phyloP scores from a whole-genome alignment of 2,113 vertebrate genomes.

The Ameiurus melas region DNA sequence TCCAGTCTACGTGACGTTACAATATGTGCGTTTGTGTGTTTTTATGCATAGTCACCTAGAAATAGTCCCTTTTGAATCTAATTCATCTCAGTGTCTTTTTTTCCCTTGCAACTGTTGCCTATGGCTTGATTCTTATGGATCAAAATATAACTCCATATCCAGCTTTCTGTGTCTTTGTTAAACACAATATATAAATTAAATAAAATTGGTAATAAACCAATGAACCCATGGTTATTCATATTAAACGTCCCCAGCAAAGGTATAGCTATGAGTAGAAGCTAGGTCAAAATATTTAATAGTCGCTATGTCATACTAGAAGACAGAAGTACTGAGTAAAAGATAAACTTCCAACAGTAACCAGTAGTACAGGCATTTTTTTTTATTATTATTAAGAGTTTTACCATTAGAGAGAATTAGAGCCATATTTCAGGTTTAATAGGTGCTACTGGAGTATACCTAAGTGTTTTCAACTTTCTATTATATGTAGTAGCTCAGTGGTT shows the following conservation, averaged over 20 bases:
- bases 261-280: no score
- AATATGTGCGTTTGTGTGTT: no score
- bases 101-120: no score
- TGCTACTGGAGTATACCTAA: background rate
- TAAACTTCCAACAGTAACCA: background rate
- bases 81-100: background rate
- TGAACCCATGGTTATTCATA: no score
- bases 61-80: background rate
- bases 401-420: background rate
- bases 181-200: no score
- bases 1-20: no score
- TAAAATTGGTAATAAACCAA: no score
- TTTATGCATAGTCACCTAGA: background rate
- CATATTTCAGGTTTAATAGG: background rate
- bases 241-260: no score
- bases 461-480: background rate
- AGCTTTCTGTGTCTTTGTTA: background rate
- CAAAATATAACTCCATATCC: background rate
- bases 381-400: background rate
- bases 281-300: background rate
- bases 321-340: background rate
- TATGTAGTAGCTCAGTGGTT: no score
- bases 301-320: background rate
- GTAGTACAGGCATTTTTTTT: background rate
- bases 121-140: background rate